Evolutionary conservation across 2,797 vertebrate species (phyloP).

Genomic region (Hemibagrus guttatus): DNA sequence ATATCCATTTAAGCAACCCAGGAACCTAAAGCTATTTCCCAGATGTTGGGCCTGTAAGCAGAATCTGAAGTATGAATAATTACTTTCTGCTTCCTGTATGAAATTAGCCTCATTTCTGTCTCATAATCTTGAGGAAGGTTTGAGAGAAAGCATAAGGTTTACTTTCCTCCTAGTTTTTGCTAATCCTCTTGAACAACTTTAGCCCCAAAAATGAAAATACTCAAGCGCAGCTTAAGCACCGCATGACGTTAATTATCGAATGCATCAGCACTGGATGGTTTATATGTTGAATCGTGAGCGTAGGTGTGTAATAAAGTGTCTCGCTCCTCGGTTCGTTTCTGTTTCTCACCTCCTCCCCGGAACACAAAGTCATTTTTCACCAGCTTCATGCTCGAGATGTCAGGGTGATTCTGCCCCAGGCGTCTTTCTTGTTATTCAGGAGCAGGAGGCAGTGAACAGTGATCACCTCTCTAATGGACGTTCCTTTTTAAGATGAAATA

Average conservation of each 20-base stretch:
- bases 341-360: background rate
- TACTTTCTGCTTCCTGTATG: background rate
- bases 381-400: constrained; percentile 21
- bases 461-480: constrained; percentile 27
- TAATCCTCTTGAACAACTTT: background rate
- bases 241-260: background rate
- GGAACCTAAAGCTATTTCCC: background rate
- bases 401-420: constrained; percentile 33
- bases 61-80: background rate
- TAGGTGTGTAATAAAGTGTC: constrained; percentile 2
- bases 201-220: background rate
- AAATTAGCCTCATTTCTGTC: background rate
- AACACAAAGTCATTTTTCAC: constrained; percentile 21
- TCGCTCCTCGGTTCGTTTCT: background rate
- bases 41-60: background rate
- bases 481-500: constrained; percentile 41
- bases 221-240: background rate
- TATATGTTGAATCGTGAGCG: background rate
- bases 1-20: background rate
- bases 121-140: background rate
- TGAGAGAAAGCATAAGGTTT: background rate
- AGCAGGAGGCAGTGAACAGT: constrained; percentile 31
- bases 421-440: constrained; percentile 34
- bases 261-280: background rate
- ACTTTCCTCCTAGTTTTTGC: background rate